Evolutionary conservation across 2,888 invertebrate species (phyloP), one percentile per base, ranked within the genome.

Genomic region (Euzetes globulus): DNA sequence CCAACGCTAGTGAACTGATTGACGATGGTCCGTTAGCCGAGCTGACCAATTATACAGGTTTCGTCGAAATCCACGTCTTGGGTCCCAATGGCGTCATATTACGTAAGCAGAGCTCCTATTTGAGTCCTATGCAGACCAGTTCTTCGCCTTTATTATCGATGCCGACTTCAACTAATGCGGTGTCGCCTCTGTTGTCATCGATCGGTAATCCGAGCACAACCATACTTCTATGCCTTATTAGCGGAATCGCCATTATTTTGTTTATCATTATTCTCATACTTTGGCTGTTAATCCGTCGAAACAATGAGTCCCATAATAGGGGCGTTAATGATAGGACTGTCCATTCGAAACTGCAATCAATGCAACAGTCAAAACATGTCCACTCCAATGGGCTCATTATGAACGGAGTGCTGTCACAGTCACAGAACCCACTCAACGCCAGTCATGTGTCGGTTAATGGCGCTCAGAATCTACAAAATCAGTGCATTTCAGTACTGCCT

Each of bases 41-140:
- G 17, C 86, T 86, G 72, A 88, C 91, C 17, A 91, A 91, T 81
- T 94, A 94, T 79, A 92, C 92, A 0, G 89, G 91, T 25, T 93
- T 91, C 81, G 85, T 94, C 47, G 92, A 92, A 85, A 86, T 92
- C 17, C 88, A 91, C 79, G 89, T 91, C 90, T 82, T 84, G 86
- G 84, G 76, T 47, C 75, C 78, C 41, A 79, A 78, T 74, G 76
- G 75, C 55, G 78, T 77, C 19, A 72, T 77, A 27, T 75, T 77
- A 70, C 75, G 75, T 6, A 78, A 78, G 73, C 76, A 75, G 71
- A 77, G 79, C 71, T 73, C 75, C 41, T 77, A 77, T 72, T 76
- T 79, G 74, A 72, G 71, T 27, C 77, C 78, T 22, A 73, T 77
- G 33, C 72, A 73, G 70, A 78, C 77, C 70, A 77, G 77, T 76